Percentiles rank a stretch among this genome's conserved stretches.
Conservation (phyloP, 2,888 invertebrate genomes). For the Andrena hattorfiana region DNA sequence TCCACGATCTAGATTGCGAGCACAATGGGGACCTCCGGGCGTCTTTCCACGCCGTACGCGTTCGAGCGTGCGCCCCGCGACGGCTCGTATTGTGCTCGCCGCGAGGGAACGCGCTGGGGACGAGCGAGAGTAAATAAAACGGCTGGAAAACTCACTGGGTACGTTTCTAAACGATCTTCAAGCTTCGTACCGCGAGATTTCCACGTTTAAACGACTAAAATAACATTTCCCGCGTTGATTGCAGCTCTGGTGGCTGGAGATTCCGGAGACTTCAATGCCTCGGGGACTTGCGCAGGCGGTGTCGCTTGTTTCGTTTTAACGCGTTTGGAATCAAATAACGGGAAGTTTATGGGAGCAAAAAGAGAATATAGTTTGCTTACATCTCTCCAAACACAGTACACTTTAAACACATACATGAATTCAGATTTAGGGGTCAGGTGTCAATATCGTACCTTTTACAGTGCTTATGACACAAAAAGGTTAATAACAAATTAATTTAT, state of each 20-base stretch:
- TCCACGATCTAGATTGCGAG: conserved; percentile 79
- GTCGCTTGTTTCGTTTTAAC: not conserved
- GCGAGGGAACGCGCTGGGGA: conserved; percentile 21
- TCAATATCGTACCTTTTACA: no score
- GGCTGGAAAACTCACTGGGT: not conserved
- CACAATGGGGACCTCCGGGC: conserved; percentile 81
- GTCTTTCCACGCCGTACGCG: conserved; percentile 74
- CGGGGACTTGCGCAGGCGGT: not conserved
- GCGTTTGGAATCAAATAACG: not conserved
- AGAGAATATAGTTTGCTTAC: no score
- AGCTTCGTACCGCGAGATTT: not conserved
- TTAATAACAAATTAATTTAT: no score
- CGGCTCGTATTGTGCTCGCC: conserved; percentile 19
- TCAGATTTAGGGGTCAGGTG: no score
- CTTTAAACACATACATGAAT: no score
- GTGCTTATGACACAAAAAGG: no score
- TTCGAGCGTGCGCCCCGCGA: conserved; percentile 61
- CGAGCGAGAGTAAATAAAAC: conserved; percentile 28
- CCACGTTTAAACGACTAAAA: not conserved
- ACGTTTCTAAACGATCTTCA: not conserved
- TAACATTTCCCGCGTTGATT: not conserved
- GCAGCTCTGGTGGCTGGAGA: not conserved
- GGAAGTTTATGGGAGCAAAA: not conserved
- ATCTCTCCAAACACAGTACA: no score
- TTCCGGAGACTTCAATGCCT: conserved; percentile 30